Percentiles rank a stretch among this genome's conserved stretches.
These are phyloP conservation scores for Camelus dromedarius DNA, from an alignment of 2,113 vertebrate species.

Conservation along the genomic window DNA sequence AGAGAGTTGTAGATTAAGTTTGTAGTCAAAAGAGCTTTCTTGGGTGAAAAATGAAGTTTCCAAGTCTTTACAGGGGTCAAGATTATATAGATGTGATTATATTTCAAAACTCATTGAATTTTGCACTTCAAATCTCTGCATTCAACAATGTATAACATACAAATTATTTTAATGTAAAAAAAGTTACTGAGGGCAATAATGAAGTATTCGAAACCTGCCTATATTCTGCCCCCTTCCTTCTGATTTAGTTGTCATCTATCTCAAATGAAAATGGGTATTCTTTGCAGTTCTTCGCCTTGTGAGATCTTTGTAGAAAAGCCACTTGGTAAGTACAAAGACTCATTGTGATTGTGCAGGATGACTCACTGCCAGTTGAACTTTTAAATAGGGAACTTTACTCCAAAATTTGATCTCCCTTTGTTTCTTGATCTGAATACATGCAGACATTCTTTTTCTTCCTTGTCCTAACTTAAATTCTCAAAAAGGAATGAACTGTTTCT, in stretches of 20 bases:
- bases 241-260: slow-evolving; percentile 68
- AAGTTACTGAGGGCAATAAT: slow-evolving; percentile 57
- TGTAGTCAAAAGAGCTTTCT: background rate
- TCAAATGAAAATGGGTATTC: slow-evolving; percentile 69
- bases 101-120: slow-evolving; percentile 27
- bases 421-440: slow-evolving; percentile 77
- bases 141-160: slow-evolving; percentile 4
- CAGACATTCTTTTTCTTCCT: background rate
- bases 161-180: background rate
- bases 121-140: slow-evolving; percentile 41
- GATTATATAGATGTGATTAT: background rate
- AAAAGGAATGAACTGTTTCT: slow-evolving; percentile 37
- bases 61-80: background rate
- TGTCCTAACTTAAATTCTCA: slow-evolving; percentile 67
- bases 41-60: background rate
- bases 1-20: background rate
- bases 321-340: slow-evolving; percentile 73
- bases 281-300: slow-evolving; percentile 61
- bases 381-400: slow-evolving; percentile 72
- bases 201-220: slow-evolving; percentile 65
- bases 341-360: slow-evolving; percentile 66
- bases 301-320: slow-evolving; percentile 75
- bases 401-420: slow-evolving; percentile 71
- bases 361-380: slow-evolving; percentile 80
- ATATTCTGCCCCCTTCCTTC: slow-evolving; percentile 49